A percentile compares a stretch with the other conserved stretches of the same genome.
Evolutionary conservation across 2,113 vertebrate species (phyloP).

Genomic region (Centropristis striata): DNA sequence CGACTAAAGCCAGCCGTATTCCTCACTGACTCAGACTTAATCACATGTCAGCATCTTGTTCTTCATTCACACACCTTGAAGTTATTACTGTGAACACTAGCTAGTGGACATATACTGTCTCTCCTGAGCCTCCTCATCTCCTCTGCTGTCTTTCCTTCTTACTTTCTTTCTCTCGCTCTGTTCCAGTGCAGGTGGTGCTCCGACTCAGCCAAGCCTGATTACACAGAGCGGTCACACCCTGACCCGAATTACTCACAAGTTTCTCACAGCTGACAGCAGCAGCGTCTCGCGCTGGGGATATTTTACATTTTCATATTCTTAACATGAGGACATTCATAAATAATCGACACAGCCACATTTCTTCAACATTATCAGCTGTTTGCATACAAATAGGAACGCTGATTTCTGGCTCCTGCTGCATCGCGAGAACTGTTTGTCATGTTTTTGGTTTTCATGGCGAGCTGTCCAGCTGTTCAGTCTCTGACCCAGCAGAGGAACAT

Average conservation of each 20-base stretch:
- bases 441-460: slow-evolving; percentile 45
- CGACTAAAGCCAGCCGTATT: neutral
- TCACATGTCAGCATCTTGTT: slow-evolving; percentile 15
- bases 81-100: slow-evolving; percentile 32
- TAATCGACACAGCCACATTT: neutral
- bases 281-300: neutral
- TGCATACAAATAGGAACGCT: neutral
- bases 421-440: slow-evolving; percentile 44
- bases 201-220: slow-evolving; percentile 45
- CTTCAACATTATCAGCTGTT: neutral
- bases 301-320: slow-evolving; percentile 7
- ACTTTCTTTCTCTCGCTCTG: neutral
- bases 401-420: slow-evolving; percentile 22
- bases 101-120: neutral
- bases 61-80: slow-evolving; percentile 34
- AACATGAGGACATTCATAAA: neutral
- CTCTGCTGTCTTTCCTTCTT: too few species aligned
- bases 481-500: slow-evolving; percentile 59
- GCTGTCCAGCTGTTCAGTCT: slow-evolving; percentile 54
- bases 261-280: slow-evolving; percentile 26
- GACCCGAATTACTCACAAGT: slow-evolving; percentile 36
- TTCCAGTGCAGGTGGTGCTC: slow-evolving; percentile 60
- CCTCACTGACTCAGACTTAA: slow-evolving; percentile 1
- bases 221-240: slow-evolving; percentile 46
- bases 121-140: neutral